These are phyloP conservation scores for Polypterus bichir DNA, from an alignment of 2,113 vertebrate species.

Conservation along the genomic window DNA sequence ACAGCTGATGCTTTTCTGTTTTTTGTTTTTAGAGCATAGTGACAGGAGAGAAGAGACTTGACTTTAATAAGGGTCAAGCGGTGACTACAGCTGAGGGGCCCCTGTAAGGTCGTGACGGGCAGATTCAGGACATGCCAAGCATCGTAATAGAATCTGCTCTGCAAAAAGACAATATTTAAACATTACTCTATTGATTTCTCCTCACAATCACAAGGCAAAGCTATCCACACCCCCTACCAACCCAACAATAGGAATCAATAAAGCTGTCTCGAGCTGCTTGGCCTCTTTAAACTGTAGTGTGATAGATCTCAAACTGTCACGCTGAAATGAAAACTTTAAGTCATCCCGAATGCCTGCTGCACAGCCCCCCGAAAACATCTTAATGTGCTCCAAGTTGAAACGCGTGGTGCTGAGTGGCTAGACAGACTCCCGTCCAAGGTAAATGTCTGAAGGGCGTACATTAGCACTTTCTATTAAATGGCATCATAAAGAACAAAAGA, in stretches of 20 bases:
- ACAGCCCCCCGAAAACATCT: neutral
- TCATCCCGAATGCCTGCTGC: neutral
- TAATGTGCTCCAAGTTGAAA: no score
- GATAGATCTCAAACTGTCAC: neutral
- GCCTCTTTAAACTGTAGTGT: neutral
- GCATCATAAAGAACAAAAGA: no score
- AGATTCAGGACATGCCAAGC: neutral
- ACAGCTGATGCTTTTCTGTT: no score
- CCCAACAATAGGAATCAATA: slow-evolving; percentile 3
- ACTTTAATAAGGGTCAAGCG: neutral
- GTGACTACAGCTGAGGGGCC: no score
- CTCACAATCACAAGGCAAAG: neutral
- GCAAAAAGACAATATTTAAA: neutral
- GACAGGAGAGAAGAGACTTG: neutral
- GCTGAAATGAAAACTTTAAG: neutral
- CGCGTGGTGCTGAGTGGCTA: no score
- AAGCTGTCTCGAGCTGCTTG: slow-evolving; percentile 4
- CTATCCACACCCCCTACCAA: neutral
- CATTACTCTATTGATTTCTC: slow-evolving; percentile 2
- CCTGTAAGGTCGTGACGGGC: neutral
- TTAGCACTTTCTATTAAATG: no score
- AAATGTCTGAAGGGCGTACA: no score
- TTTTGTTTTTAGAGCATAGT: neutral
- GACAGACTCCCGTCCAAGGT: no score
- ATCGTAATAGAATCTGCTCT: neutral